Evolutionary conservation across 2,888 invertebrate species (phyloP), one percentile per base, ranked within the genome.

Genomic region (Brachypterus glaber): DNA sequence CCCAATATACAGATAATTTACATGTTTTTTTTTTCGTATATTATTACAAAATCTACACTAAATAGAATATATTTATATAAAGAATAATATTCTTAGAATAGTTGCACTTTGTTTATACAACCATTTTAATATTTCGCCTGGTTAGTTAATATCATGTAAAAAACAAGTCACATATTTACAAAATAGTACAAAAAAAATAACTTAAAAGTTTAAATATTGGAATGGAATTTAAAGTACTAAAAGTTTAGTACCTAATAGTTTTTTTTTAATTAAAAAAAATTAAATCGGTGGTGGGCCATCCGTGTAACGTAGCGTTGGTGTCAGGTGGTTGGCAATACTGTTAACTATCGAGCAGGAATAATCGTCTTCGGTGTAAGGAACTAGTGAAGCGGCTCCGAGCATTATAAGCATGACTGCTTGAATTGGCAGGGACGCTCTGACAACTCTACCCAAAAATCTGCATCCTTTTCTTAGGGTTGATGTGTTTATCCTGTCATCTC

Each of bases 231-330:
- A 18, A 18, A 38, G 17, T 16, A 37, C 9, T 26, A 30, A 37
- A 14, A 29, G n/a, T 37, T 17, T 25, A 18, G 7, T 21, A 25
- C 5, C 13, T 39, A 41, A 24, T 37, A 39, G 39, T 41, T 16
- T 41, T 24, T 27, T 33, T 38, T 35, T 17, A 17, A 27, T 36
- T 26, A 29, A 35, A 37, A 21, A 32, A 33, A 31, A 50, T 59
- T 81, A 92, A 43, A 88, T 77, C 35, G 96, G 95, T 40, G 95
- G 96, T 33, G 92, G 91, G 46, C 95, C 93, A 62, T 93, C 83
- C 14, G 87, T 85, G 69, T 92, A 95, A 41, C 84, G 76, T 51
- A 95, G 72, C 66, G 91, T 83, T 27, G 95, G 92, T 51, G 90
- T 86, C 39, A 95, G 74, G 52, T 84, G 85, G 51, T 82, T 73